These are phyloP conservation scores for Panthera leo DNA, from an alignment of 2,113 vertebrate species.

Conservation along the genomic window DNA sequence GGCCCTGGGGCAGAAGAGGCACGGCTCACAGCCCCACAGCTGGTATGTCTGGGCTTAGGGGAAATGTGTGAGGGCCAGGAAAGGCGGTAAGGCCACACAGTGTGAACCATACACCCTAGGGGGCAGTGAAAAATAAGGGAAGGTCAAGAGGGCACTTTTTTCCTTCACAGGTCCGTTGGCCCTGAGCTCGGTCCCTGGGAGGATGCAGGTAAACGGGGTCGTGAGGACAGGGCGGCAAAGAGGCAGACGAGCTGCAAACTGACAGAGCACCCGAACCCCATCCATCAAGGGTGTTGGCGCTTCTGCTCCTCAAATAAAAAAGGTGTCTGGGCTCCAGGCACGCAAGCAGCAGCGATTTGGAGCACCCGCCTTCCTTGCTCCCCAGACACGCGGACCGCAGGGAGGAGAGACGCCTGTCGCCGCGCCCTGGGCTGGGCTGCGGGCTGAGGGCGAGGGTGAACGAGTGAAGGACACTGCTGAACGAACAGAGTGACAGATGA, in stretches of 20 bases:
- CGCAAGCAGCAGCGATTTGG: accelerated
- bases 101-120: neutral
- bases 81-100: neutral
- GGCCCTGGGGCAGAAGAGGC: neutral
- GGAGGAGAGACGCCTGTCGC: neutral
- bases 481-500: too few species aligned
- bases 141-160: too few species aligned
- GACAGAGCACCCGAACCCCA: neutral
- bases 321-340: neutral
- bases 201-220: neutral
- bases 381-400: accelerated
- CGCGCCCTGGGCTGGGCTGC: neutral
- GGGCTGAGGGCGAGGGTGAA: neutral
- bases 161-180: neutral
- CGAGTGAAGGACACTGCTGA: neutral
- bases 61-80: neutral
- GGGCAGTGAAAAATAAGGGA: too few species aligned
- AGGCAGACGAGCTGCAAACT: neutral
- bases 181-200: neutral
- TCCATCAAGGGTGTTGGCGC: accelerated
- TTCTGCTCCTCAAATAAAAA: neutral
- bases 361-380: neutral
- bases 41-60: neutral
- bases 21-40: neutral
- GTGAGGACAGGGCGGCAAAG: neutral